Evolutionary conservation across 2,113 vertebrate species (phyloP).

Genomic region (Eurystomus gularis): DNA sequence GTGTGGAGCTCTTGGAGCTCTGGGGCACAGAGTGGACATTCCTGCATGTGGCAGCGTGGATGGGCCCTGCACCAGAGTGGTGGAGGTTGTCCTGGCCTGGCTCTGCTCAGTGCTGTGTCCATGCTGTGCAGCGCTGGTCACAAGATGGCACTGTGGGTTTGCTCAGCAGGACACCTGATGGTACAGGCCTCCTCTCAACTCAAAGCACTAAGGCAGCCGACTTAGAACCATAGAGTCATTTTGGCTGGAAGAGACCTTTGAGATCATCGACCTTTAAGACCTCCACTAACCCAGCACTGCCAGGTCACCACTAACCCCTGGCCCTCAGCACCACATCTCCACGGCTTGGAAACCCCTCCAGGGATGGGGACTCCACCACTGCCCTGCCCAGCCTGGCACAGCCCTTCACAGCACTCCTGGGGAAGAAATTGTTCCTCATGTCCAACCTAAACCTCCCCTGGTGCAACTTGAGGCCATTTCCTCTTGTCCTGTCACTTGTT

Average conservation of each 20-base stretch:
- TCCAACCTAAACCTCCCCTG: neutral
- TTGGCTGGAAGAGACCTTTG: neutral
- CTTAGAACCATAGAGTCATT: neutral
- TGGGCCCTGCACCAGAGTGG: too few species aligned
- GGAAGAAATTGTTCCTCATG: neutral
- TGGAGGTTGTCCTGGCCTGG: too few species aligned
- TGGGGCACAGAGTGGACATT: neutral
- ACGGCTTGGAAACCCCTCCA: neutral
- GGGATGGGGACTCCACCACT: neutral
- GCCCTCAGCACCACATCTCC: neutral
- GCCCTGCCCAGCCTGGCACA: neutral
- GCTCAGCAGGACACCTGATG: neutral
- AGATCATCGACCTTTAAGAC: neutral
- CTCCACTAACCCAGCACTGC: neutral
- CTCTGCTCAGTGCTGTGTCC: too few species aligned
- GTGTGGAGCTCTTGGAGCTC: neutral
- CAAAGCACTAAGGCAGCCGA: neutral
- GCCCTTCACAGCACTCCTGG: neutral
- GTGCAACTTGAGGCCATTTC: neutral
- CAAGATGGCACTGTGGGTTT: constrained; percentile 39
- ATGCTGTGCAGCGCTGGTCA: neutral
- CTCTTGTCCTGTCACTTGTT: too few species aligned
- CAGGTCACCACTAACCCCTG: neutral
- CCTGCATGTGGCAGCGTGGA: neutral
- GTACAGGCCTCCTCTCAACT: neutral